Base-by-base conservation (phyloP, 2,113 vertebrate species). In the Benitochromis conjunctus region DNA sequence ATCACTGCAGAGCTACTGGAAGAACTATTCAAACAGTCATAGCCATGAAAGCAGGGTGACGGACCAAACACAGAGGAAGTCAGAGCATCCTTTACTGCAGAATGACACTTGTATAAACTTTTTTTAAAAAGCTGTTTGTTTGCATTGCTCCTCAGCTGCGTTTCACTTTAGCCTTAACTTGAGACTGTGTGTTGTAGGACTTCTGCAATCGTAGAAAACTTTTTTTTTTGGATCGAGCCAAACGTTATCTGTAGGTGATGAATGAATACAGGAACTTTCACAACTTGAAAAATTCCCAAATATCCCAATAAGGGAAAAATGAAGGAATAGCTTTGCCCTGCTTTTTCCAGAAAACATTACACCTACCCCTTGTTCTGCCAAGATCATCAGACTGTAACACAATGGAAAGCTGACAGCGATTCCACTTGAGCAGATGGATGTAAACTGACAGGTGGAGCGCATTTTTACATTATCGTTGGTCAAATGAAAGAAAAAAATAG, bases 141-240 rank as follows among this genome's bases (percentile, higher is more conserved):
- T 48, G 24, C 4, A 77, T 74, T 6, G 36, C 21, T 34, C 12
- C 9, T 56, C 16, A 7, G 24, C 53, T 56, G 11, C 36, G 4
- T 34, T 79, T 56, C 11, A 11, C 13, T 80, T 48, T 26, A 56
- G 41, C 46, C 54, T 87, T 26, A 41, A 82, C 76, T 8, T 4
- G 0, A 66, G 10, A 31, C 19, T 74, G 55, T 82, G 2, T 26
- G 56, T 77, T 62, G 54, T 56, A 81, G 16, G 60, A n/a, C 34
- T 89, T 89, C 80, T 76, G 80, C 86, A 90, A 90, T 85, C 24
- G 16, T 26, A 81, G 57, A 81, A 53, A 38, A 36, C 24, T 29
- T 24, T 34, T 29, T 24, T 34, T 36, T 41, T 36, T 13, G 34
- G 19, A 51, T 29, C 26, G 19, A 82, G 57, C 21, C n/a, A 14